Conservation (phyloP, 2,888 invertebrate genomes). For the Luperina nickerlii region DNA sequence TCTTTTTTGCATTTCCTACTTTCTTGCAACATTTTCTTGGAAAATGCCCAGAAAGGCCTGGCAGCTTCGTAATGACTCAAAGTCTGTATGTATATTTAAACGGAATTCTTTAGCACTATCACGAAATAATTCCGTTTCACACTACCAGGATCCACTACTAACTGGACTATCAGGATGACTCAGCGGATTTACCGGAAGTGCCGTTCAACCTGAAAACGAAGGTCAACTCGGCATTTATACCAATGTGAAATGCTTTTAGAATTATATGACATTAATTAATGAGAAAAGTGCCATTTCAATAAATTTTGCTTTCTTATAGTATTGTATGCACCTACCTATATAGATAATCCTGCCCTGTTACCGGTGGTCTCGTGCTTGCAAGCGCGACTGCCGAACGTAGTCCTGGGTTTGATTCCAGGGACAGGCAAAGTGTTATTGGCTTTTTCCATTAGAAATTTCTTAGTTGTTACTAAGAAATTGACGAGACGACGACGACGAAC, state of each 20-base stretch:
- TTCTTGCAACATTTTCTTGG: not conserved
- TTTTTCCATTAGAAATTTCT: too few relatives aligned
- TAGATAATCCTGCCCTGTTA: not conserved
- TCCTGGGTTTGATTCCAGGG: too few relatives aligned
- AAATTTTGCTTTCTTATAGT: not conserved
- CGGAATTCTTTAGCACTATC: not conserved
- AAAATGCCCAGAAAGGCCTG: not conserved
- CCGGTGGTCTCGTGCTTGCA: too few relatives aligned
- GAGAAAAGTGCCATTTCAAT: not conserved
- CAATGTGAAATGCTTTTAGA: conserved; percentile 6
- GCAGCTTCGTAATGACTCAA: not conserved
- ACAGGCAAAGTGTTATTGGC: too few relatives aligned
- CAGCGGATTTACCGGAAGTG: not conserved
- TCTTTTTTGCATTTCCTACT: conserved; percentile 21
- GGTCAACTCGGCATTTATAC: conserved; percentile 1
- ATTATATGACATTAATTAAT: not conserved
- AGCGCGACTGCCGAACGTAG: too few relatives aligned
- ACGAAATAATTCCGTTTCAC: too few relatives aligned
- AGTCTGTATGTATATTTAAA: not conserved
- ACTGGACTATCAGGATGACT: not conserved
- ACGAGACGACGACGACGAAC: too few relatives aligned
- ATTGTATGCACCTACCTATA: not conserved
- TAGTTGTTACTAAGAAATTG: too few relatives aligned
- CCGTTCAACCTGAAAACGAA: not conserved
- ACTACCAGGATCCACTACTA: too few relatives aligned